phyloP scores from a whole-genome alignment of 2,797 vertebrate species.

The Tokudaia tokunoshimensis region DNA sequence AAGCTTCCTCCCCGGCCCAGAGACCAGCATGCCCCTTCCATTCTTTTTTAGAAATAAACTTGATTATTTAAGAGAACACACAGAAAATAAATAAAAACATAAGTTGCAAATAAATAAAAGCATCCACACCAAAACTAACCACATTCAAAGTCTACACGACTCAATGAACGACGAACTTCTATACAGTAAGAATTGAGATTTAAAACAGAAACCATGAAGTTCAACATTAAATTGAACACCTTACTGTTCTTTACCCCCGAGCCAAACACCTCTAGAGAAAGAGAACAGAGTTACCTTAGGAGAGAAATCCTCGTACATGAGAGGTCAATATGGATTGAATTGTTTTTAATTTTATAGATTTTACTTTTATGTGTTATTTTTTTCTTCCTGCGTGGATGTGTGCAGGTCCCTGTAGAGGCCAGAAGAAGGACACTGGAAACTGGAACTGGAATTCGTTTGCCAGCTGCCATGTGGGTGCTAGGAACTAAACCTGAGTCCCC shows the following conservation, averaged over 20 bases:
- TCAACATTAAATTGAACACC: background rate
- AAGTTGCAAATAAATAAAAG: background rate
- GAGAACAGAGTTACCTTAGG: background rate
- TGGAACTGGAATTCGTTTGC: background rate
- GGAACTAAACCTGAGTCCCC: background rate
- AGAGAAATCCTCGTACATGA: background rate
- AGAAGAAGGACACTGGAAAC: background rate
- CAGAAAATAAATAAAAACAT: background rate
- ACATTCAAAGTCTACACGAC: background rate
- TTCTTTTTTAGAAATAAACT: background rate
- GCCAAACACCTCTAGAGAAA: slow-evolving; percentile 1
- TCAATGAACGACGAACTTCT: background rate
- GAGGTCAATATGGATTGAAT: background rate
- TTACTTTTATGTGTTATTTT: background rate
- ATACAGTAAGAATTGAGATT: background rate
- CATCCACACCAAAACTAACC: background rate
- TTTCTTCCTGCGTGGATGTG: background rate
- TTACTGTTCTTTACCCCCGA: background rate
- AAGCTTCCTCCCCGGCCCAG: background rate
- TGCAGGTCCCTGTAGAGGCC: background rate
- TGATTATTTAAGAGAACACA: background rate
- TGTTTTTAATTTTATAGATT: background rate
- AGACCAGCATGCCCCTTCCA: background rate
- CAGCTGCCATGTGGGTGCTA: background rate
- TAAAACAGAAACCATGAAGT: background rate